Evolutionary conservation across 92 coral and sea anemone species (phyloP).

Genomic region (Epizoanthus stellaris): DNA sequence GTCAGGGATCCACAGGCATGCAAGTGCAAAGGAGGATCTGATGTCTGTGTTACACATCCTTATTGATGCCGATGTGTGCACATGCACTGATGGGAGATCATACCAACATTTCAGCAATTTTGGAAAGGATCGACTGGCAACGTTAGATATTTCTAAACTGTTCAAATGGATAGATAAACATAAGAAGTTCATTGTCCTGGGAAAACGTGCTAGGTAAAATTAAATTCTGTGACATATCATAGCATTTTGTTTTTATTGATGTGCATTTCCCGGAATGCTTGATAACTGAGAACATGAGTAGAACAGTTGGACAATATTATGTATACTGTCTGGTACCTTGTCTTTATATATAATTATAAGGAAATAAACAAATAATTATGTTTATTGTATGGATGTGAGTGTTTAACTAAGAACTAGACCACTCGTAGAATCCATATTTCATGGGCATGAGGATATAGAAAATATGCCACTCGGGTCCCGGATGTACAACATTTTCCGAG

Average conservation of each 20-base stretch:
- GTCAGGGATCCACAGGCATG: conserved; percentile 45
- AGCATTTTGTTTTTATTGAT: conserved; percentile 4
- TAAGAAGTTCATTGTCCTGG: conserved; percentile 26
- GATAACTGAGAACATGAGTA: too few relatives aligned
- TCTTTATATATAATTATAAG: too few relatives aligned
- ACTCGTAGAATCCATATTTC: too few relatives aligned
- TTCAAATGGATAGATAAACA: conserved; percentile 51
- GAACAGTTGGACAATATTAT: too few relatives aligned
- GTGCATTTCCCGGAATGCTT: too few relatives aligned
- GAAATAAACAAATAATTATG: too few relatives aligned
- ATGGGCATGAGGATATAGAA: too few relatives aligned
- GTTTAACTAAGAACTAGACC: too few relatives aligned
- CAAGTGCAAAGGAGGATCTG: conserved; percentile 39
- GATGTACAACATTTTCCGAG: too few relatives aligned
- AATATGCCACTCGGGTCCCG: too few relatives aligned
- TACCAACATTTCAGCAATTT: conserved; percentile 45
- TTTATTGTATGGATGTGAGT: too few relatives aligned
- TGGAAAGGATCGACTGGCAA: conserved; percentile 23
- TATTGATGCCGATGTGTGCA: conserved; percentile 39
- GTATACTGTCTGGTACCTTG: too few relatives aligned
- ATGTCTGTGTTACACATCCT: conserved; percentile 35
- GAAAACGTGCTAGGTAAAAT: neutral
- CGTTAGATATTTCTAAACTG: conserved; percentile 19
- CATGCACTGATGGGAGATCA: conserved; percentile 37
- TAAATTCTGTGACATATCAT: conserved; percentile 33